Percentiles rank a stretch among this genome's conserved stretches.
Conservation (phyloP, 2,113 vertebrate species). For the Charadrius vociferus region DNA sequence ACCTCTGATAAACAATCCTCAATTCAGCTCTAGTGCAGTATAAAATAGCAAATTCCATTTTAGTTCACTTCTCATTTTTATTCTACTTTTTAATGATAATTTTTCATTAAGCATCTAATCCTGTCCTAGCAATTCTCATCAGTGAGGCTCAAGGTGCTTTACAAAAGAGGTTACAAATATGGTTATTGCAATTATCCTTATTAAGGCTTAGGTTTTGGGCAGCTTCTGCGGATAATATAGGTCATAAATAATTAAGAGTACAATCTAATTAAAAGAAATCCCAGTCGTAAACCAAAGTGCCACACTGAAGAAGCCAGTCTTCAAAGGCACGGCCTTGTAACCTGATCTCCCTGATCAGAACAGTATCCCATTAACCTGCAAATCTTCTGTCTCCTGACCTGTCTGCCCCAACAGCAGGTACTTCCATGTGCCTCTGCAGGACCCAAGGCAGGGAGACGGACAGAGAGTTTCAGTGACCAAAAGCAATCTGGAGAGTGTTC, state of each 20-base stretch:
- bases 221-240: not conserved
- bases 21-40: not conserved
- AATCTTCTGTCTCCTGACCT: not conserved
- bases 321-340: not conserved
- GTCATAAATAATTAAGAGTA: conserved; percentile 25
- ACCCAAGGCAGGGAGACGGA: not conserved
- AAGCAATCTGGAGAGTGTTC: not conserved
- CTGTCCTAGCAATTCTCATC: not conserved
- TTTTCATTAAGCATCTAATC: conserved; percentile 13
- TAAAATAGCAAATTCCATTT: not conserved
- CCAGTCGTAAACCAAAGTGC: not conserved
- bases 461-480: not conserved
- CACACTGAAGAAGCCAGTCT: not conserved
- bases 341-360: not conserved
- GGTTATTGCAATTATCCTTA: not conserved
- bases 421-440: not conserved
- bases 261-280: conserved; percentile 35
- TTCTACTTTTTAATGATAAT: not conserved
- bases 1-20: not conserved
- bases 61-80: not conserved
- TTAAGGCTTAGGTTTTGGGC: not conserved
- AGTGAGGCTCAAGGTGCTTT: conserved; percentile 30
- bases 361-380: not conserved
- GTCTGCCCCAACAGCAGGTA: not conserved
- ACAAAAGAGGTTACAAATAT: not conserved